phyloP scores from a whole-genome alignment of 2,797 vertebrate genomes.

The Chanos chanos region DNA sequence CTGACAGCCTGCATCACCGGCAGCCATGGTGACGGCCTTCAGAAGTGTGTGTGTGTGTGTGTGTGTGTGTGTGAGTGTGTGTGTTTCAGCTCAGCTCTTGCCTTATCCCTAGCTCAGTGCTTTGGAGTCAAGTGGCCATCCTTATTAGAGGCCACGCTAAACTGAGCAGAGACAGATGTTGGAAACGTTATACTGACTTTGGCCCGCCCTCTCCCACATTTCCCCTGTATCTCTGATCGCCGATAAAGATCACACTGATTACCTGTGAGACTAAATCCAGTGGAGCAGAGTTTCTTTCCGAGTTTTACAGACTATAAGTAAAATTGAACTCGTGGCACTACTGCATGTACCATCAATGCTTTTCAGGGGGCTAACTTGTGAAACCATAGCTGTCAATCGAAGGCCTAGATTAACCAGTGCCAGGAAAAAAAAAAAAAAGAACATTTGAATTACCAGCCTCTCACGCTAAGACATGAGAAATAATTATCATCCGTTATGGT shows the following conservation, averaged over 20 bases:
- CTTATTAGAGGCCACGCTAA: conserved; percentile 24
- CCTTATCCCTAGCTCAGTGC: neutral
- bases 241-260: no score
- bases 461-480: conserved; percentile 47
- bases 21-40: conserved; percentile 40
- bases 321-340: neutral
- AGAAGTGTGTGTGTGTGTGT: neutral
- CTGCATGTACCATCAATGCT: conserved; percentile 1
- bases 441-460: conserved; percentile 30
- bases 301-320: no score
- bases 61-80: neutral
- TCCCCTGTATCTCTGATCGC: no score
- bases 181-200: conserved; percentile 50
- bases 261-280: no score
- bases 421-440: conserved; percentile 24
- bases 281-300: no score
- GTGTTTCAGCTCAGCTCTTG: neutral
- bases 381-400: conserved; percentile 49
- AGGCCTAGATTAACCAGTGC: conserved; percentile 40
- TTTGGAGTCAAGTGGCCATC: neutral
- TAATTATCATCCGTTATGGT: conserved; percentile 58
- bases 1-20: conserved; percentile 68
- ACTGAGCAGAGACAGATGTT: conserved; percentile 49
- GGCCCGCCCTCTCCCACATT: no score
- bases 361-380: conserved; percentile 27